phyloP scores from a whole-genome alignment of 2,888 invertebrate genomes.

The Adelognathus sp. region DNA sequence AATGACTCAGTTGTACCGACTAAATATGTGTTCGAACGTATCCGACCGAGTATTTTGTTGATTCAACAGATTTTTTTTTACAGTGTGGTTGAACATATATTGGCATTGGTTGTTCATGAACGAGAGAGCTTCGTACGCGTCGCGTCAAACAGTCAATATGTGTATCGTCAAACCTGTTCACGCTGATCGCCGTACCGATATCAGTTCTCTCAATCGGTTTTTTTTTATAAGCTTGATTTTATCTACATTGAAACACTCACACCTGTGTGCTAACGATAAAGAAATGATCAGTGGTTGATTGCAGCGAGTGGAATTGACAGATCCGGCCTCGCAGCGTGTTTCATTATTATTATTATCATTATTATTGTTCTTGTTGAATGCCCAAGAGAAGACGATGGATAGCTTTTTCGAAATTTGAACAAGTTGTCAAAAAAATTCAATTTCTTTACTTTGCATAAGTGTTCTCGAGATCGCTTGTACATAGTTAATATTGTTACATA shows the following conservation, averaged over 20 bases:
- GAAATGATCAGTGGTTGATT: conserved; percentile 9
- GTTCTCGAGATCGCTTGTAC: too few relatives aligned
- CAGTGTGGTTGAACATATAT: too few relatives aligned
- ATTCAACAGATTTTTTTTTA: too few relatives aligned
- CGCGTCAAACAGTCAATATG: conserved; percentile 33
- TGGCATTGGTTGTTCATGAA: not conserved
- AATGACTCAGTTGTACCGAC: too few relatives aligned
- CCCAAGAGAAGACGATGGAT: not conserved
- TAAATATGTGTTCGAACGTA: too few relatives aligned
- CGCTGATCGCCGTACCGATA: conserved; percentile 21
- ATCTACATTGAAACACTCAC: conserved; percentile 3
- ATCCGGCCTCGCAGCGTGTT: too few relatives aligned
- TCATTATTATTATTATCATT: not conserved
- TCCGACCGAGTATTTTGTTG: too few relatives aligned
- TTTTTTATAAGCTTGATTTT: conserved; percentile 10
- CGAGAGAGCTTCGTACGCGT: conserved; percentile 1
- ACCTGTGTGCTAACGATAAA: conserved; percentile 1
- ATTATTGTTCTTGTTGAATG: not conserved
- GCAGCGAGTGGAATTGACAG: not conserved
- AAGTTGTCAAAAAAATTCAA: not conserved
- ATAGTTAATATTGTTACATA: too few relatives aligned
- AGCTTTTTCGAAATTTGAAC: not conserved
- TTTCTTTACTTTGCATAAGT: too few relatives aligned
- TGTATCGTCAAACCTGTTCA: not conserved
- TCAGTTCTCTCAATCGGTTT: conserved; percentile 34